Evolutionary conservation across 2,888 invertebrate genomes (phyloP), one percentile per base, ranked within the genome.

Genomic region (Ptilodon capucinus): DNA sequence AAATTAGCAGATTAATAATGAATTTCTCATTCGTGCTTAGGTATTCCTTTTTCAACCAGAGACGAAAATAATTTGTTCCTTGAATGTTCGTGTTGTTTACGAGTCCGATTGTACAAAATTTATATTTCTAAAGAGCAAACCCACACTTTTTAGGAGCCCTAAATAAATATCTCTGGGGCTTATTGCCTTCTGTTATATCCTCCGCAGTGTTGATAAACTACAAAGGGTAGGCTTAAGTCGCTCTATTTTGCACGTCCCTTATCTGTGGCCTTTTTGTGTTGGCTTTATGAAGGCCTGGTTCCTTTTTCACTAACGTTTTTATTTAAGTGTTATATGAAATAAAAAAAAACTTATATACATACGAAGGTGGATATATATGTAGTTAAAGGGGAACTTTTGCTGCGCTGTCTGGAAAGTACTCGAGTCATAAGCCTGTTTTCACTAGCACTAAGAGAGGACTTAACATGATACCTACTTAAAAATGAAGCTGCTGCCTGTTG

Each of bases 181-280:
- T 23, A 19, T 6, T 40, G 45, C 17, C 18, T 28, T n/a, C 21
- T 44, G 35, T 46, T 43, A 49, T 47, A 30, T 44, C 38, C 42
- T 44, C 32, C 23, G 41, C 39, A 39, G 38, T 32, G 19, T 30
- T 38, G 48, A 51, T 45, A 51, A 46, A 43, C 30, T 47, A 43
- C 46, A 58, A 55, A 49, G 39, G 46, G 42, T 42, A 11, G 28
- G 39, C 36, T 54, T 48, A 43, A 39, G 25, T 28, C 17, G 42
- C 38, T 46, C 46, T 44, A 41, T 42, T 53, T 53, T 44, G 17
- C 30, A 14, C 42, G 34, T 40, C 40, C 32, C 41, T 49, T 52
- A 49, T 49, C 43, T 48, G n/a, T 13, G 17, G 7, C 11, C 17
- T 28, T 48, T 57, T 47, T 32, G 34, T 44, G 44, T 40, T 32